phyloP scores from a whole-genome alignment of 2,888 invertebrate genomes.

The Scaeva pyrastri region DNA sequence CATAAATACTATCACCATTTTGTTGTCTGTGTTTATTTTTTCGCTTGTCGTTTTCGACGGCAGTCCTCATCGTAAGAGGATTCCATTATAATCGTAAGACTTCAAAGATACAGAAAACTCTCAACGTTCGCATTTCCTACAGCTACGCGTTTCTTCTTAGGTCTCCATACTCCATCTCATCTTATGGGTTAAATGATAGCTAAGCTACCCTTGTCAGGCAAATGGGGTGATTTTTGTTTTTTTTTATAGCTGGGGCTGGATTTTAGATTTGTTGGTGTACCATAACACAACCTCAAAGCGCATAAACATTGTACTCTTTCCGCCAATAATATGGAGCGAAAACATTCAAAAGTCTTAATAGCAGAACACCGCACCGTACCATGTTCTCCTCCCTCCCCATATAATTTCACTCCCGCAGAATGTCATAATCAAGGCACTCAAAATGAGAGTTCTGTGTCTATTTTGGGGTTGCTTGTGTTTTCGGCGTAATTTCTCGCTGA shows the following conservation, averaged over 20 bases:
- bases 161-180: neutral
- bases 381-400: neutral
- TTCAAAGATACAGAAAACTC: slow-evolving; percentile 21
- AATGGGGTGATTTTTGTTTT: neutral
- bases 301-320: slow-evolving; percentile 11
- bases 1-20: slow-evolving; percentile 65
- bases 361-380: neutral
- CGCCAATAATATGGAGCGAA: slow-evolving; percentile 12
- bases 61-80: neutral
- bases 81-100: too few relatives aligned
- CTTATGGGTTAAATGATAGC: neutral
- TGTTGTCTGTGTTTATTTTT: slow-evolving; percentile 33
- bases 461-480: slow-evolving; percentile 31
- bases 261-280: slow-evolving; percentile 6
- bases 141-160: neutral
- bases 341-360: slow-evolving; percentile 23
- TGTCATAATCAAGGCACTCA: slow-evolving; percentile 57
- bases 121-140: slow-evolving; percentile 29
- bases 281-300: slow-evolving; percentile 41
- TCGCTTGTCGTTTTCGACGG: neutral
- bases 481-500: slow-evolving; percentile 29
- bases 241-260: neutral
- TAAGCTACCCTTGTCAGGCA: neutral
- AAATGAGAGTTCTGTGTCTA: slow-evolving; percentile 27
- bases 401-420: slow-evolving; percentile 40